phyloP scores from a whole-genome alignment of 2,113 vertebrate species.

The Muntiacus muntjak region DNA sequence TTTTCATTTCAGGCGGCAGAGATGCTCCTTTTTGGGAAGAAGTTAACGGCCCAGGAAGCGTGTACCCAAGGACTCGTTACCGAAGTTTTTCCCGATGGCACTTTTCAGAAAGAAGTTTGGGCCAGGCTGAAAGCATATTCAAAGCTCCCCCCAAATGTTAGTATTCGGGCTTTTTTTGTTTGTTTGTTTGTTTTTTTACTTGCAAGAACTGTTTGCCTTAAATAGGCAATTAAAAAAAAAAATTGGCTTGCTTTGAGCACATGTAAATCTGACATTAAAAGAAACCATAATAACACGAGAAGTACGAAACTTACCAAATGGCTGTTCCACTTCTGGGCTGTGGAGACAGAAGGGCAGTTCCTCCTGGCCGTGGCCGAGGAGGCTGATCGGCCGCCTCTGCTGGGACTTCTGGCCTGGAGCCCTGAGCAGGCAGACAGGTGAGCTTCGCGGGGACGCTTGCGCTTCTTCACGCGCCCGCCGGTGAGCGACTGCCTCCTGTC shows the following conservation, averaged over 20 bases:
- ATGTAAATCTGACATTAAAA: neutral
- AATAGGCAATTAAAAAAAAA: neutral
- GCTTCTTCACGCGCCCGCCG: neutral
- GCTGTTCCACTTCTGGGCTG: neutral
- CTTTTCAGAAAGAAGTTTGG: conserved; percentile 93
- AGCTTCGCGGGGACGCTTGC: neutral
- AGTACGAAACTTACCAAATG: neutral
- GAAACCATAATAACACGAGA: neutral
- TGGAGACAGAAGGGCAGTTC: neutral
- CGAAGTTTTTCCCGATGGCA: conserved; percentile 90
- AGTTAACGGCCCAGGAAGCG: conserved; percentile 90
- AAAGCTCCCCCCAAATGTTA: conserved; percentile 88
- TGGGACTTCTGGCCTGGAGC: neutral
- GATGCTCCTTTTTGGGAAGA: conserved; percentile 92
- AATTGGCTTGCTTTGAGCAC: neutral
- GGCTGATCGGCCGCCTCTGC: neutral
- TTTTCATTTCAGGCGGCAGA: conserved; percentile 86
- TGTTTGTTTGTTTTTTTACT: neutral
- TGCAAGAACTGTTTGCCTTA: neutral
- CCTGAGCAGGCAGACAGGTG: neutral
- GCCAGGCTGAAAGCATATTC: conserved; percentile 84
- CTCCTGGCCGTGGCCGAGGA: neutral
- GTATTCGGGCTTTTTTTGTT: conserved; percentile 29
- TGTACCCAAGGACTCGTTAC: conserved; percentile 88
- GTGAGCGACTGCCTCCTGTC: neutral